Evolutionary conservation across 1,140 invertebrate genomes (phyloP).

Genomic region (Formica selysi): DNA sequence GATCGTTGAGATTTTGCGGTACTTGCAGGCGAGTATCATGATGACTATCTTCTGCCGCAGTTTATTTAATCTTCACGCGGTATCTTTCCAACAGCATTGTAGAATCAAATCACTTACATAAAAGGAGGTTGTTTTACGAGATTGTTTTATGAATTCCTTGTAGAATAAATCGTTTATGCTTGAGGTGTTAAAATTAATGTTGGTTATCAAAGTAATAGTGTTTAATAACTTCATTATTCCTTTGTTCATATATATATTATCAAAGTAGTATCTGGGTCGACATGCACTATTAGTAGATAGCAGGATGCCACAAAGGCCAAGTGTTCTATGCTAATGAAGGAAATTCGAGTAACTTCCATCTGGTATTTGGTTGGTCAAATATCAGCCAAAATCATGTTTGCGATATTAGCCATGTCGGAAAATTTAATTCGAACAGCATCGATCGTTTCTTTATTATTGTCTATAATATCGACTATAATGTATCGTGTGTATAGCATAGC

Average conservation of each 20-base stretch:
- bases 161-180: background rate
- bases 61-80: constrained; percentile 9
- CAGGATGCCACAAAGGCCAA: constrained; percentile 51
- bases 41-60: constrained; percentile 41
- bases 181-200: background rate
- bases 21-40: background rate
- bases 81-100: constrained; percentile 49
- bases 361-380: background rate
- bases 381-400: background rate
- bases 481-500: background rate
- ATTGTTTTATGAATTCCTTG: background rate
- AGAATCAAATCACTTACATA: background rate
- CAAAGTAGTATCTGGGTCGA: constrained; percentile 65
- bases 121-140: no score
- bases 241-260: background rate
- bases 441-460: no score
- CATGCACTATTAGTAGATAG: constrained; percentile 64
- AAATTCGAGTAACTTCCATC: constrained; percentile 43
- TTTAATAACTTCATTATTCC: background rate
- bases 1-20: constrained; percentile 48
- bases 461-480: background rate
- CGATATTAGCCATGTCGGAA: background rate
- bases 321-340: constrained; percentile 43
- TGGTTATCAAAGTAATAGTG: background rate
- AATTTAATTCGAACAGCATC: background rate